These are phyloP conservation scores for Steromphala cineraria DNA, from an alignment of 2,888 invertebrate species.

Conservation along the genomic window DNA sequence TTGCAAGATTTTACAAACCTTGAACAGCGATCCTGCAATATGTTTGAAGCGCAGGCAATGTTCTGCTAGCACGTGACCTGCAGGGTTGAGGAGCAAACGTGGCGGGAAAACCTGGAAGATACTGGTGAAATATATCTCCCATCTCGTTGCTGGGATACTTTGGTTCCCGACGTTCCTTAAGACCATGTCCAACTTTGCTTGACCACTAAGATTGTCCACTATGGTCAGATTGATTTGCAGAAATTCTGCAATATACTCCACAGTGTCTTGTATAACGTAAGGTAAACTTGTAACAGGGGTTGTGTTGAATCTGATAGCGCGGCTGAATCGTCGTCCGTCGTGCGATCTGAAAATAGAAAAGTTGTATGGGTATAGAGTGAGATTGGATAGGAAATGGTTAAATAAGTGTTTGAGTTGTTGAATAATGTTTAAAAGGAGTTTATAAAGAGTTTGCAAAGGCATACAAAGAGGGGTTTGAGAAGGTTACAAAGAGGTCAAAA, in stretches of 20 bases:
- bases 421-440: no score
- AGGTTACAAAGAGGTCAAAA: no score
- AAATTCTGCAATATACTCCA: background rate
- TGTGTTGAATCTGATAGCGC: background rate
- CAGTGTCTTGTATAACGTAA: background rate
- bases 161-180: constrained; percentile 47
- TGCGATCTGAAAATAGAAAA: background rate
- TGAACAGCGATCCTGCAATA: constrained; percentile 42
- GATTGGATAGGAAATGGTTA: no score
- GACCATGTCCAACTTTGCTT: background rate
- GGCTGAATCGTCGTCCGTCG: background rate
- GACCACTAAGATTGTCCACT: background rate
- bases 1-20: no score
- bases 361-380: no score
- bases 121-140: constrained; percentile 58
- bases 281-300: background rate
- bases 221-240: background rate
- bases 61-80: constrained; percentile 23
- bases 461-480: no score
- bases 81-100: constrained; percentile 1
- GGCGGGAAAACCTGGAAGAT: constrained; percentile 14
- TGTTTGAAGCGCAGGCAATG: constrained; percentile 38
- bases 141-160: constrained; percentile 45
- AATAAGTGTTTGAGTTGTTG: no score
- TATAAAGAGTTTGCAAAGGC: no score